phyloP scores from a whole-genome alignment of 2,797 vertebrate species.

The Liasis olivaceus region DNA sequence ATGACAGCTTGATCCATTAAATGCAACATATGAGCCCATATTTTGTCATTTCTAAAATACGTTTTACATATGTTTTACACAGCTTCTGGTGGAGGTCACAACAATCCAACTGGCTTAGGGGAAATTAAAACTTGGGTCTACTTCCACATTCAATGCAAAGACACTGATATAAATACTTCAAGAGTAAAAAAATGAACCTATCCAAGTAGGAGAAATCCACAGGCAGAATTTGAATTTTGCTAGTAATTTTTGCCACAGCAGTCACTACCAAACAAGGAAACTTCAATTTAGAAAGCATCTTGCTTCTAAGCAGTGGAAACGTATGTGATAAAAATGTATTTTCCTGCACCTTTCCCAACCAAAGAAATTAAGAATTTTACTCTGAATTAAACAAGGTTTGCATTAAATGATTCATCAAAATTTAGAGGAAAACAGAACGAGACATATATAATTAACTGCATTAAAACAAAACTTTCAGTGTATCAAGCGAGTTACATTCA shows the following conservation, averaged over 20 bases:
- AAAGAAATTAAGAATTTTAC: not conserved
- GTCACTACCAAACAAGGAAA: not conserved
- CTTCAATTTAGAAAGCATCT: not conserved
- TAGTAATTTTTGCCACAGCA: not conserved
- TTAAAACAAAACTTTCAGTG: not conserved
- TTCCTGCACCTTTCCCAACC: not conserved
- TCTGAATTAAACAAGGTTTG: constrained; percentile 29
- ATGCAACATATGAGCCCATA: not conserved
- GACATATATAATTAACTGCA: not conserved
- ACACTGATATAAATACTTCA: not conserved
- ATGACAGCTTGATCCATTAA: not conserved
- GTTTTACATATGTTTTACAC: not conserved
- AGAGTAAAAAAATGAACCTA: not conserved
- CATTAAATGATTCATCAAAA: constrained; percentile 51
- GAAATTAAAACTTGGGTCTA: not conserved
- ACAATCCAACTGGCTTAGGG: not conserved
- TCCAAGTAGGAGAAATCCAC: not conserved
- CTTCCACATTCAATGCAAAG: not conserved
- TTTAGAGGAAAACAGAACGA: constrained; percentile 17
- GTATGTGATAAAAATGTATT: not conserved
- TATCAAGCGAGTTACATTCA: not conserved
- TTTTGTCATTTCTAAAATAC: not conserved
- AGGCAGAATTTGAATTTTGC: not conserved
- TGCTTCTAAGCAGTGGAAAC: not conserved
- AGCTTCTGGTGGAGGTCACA: not conserved